Evolutionary conservation across 2,797 vertebrate species (phyloP).

Genomic region (Octomys mimax): DNA sequence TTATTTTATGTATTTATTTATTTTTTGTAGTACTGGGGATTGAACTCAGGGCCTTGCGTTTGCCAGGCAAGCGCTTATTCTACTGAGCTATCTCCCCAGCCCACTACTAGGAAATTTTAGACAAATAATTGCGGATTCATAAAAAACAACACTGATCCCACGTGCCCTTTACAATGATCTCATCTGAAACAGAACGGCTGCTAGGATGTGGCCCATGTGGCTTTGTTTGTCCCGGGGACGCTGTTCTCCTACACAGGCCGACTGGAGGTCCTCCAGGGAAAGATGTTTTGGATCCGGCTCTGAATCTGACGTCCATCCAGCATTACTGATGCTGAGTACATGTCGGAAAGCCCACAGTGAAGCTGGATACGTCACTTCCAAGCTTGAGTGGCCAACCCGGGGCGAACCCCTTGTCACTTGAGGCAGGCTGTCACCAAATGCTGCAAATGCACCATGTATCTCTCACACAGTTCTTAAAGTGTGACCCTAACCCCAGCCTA

Average conservation of each 20-base stretch:
- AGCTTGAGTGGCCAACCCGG: accelerated
- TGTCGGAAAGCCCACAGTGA: not conserved
- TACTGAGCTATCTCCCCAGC: too few species aligned
- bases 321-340: not conserved
- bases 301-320: not conserved
- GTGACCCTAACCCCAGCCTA: not conserved
- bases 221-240: not conserved
- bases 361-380: not conserved
- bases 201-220: not conserved
- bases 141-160: accelerated
- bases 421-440: not conserved
- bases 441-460: not conserved
- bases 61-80: too few species aligned
- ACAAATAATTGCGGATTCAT: not conserved
- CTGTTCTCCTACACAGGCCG: too few species aligned
- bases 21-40: too few species aligned
- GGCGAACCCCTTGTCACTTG: accelerated
- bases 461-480: not conserved
- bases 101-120: not conserved
- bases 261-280: not conserved
- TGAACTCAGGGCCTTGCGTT: too few species aligned
- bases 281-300: not conserved
- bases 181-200: accelerated
- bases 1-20: too few species aligned
- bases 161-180: accelerated